Conservation (phyloP, 2,113 vertebrate genomes). For the Myxocyprinus asiaticus region DNA sequence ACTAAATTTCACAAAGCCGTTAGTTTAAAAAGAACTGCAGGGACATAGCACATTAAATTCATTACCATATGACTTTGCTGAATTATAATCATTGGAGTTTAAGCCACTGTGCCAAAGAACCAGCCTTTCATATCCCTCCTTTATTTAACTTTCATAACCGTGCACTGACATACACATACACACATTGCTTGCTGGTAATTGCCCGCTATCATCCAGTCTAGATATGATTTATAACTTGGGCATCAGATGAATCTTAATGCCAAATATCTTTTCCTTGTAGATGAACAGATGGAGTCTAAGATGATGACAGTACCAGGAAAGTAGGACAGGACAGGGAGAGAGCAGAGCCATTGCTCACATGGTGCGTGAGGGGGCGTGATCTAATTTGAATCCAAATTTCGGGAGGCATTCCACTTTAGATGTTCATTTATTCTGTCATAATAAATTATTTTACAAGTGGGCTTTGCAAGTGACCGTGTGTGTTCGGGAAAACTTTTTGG, state of each 20-base stretch:
- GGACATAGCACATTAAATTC: no score
- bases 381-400: constrained; percentile 47
- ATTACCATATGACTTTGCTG: no score
- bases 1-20: no score
- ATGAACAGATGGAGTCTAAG: constrained; percentile 33
- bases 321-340: neutral
- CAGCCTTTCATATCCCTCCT: neutral
- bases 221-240: constrained; percentile 25
- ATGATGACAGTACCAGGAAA: constrained; percentile 6
- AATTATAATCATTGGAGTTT: no score
- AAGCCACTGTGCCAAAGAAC: no score
- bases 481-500: no score
- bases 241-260: neutral
- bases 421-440: constrained; percentile 36
- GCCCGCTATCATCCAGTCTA: constrained; percentile 3
- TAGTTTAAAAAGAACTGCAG: no score
- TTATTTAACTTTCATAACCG: neutral
- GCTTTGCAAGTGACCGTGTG: no score
- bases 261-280: neutral
- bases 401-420: constrained; percentile 15
- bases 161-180: neutral
- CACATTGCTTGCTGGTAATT: constrained; percentile 22
- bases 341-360: constrained; percentile 4
- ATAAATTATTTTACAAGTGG: neutral
- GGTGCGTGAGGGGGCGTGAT: constrained; percentile 25